These are phyloP conservation scores for Falco cherrug DNA, from an alignment of 2,797 vertebrate genomes.

Conservation along the genomic window DNA sequence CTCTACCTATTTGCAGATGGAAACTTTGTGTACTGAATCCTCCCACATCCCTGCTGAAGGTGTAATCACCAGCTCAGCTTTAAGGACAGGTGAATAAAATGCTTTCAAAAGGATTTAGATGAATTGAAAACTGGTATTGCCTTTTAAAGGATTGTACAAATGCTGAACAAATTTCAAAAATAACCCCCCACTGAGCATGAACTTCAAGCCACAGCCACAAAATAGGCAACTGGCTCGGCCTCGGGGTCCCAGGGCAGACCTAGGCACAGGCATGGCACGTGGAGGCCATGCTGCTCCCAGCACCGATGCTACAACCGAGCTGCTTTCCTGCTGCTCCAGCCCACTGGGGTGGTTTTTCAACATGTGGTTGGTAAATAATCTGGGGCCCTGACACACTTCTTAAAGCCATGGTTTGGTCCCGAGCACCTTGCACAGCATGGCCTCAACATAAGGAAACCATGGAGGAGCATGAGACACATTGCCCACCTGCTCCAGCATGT, in stretches of 20 bases:
- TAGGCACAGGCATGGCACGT: fast-evolving
- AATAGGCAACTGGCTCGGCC: not conserved
- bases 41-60: not conserved
- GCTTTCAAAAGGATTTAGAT: not conserved
- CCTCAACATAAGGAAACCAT: not conserved
- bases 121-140: not conserved
- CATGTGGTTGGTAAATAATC: not conserved
- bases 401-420: fast-evolving
- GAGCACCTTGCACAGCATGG: fast-evolving
- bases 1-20: not conserved
- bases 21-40: not conserved
- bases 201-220: not conserved
- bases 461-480: fast-evolving
- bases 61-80: not conserved
- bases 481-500: constrained; percentile 98
- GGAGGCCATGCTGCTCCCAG: not conserved
- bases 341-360: not conserved
- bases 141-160: not conserved
- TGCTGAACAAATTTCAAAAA: not conserved
- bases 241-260: not conserved
- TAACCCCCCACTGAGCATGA: not conserved
- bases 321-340: not conserved
- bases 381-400: not conserved
- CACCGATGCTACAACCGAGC: fast-evolving
- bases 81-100: not conserved